These are phyloP conservation scores for Campoletis sonorensis DNA, from an alignment of 1,140 invertebrate genomes.

Conservation along the genomic window DNA sequence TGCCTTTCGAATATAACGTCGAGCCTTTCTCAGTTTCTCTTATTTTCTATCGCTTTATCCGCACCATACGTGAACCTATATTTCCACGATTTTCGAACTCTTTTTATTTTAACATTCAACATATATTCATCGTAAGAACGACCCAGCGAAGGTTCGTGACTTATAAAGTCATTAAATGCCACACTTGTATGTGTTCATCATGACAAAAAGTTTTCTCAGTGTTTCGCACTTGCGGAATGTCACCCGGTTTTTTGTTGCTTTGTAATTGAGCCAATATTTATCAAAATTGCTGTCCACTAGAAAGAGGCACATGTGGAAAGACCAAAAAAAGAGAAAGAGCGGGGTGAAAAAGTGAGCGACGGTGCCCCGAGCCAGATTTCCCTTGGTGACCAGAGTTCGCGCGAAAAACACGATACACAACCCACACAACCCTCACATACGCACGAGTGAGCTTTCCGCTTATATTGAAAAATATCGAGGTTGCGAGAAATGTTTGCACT, in stretches of 20 bases:
- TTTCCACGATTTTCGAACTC: slow-evolving; percentile 56
- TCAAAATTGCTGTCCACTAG: slow-evolving; percentile 59
- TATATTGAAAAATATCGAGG: slow-evolving; percentile 70
- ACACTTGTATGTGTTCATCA: not conserved
- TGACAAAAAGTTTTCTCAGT: not conserved
- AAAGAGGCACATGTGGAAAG: not conserved
- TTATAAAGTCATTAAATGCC: slow-evolving; percentile 66
- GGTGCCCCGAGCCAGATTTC: slow-evolving; percentile 63
- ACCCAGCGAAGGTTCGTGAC: slow-evolving; percentile 52
- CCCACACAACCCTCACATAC: not conserved
- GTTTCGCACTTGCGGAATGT: no score
- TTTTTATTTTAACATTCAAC: slow-evolving; percentile 53
- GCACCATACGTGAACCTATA: slow-evolving; percentile 17
- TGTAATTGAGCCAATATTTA: slow-evolving; percentile 72
- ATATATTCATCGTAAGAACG: slow-evolving; percentile 48
- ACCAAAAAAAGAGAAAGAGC: slow-evolving; percentile 32
- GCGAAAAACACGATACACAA: slow-evolving; percentile 16
- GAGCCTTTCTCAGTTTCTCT: slow-evolving; percentile 41
- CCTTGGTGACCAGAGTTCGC: slow-evolving; percentile 63
- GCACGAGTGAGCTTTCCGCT: slow-evolving; percentile 48
- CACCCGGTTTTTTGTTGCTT: slow-evolving; percentile 56
- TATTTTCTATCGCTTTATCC: slow-evolving; percentile 55
- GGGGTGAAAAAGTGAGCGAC: not conserved
- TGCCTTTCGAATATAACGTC: slow-evolving; percentile 36
- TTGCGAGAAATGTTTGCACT: slow-evolving; percentile 62